Percentiles rank a stretch among this genome's conserved stretches.
Conservation (phyloP, 2,113 vertebrate genomes). For the Guaruba guarouba region DNA sequence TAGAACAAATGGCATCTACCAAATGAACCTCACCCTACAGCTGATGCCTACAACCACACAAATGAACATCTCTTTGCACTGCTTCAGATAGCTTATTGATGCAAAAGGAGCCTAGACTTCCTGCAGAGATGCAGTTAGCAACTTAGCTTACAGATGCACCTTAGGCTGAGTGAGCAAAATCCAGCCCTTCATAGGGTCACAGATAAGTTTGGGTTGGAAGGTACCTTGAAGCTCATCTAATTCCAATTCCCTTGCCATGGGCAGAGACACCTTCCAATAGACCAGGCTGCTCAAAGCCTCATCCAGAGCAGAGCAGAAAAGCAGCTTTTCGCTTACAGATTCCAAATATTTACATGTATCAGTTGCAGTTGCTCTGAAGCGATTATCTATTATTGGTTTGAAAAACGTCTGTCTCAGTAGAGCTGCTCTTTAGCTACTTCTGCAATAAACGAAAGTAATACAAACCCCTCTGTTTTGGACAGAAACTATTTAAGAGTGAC, state of each 20-base stretch:
- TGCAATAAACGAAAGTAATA: background rate
- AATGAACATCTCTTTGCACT: background rate
- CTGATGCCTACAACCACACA: background rate
- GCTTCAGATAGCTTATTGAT: background rate
- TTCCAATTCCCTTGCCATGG: background rate
- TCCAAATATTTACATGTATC: background rate
- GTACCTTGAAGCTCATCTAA: background rate
- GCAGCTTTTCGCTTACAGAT: background rate
- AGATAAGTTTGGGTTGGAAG: background rate
- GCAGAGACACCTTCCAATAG: background rate
- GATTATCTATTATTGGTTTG: background rate
- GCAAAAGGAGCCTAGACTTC: background rate
- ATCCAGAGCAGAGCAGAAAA: background rate
- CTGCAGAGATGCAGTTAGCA: background rate
- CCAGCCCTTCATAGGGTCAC: background rate
- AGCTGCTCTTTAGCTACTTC: background rate
- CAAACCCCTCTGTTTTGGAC: background rate
- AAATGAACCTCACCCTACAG: background rate
- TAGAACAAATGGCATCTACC: fast-evolving
- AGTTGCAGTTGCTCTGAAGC: background rate
- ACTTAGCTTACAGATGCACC: background rate
- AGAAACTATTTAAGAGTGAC: background rate
- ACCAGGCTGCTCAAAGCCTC: background rate
- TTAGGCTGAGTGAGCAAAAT: background rate
- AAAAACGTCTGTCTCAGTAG: background rate